phyloP scores from a whole-genome alignment of 2,113 vertebrate species.

The Melospiza georgiana region DNA sequence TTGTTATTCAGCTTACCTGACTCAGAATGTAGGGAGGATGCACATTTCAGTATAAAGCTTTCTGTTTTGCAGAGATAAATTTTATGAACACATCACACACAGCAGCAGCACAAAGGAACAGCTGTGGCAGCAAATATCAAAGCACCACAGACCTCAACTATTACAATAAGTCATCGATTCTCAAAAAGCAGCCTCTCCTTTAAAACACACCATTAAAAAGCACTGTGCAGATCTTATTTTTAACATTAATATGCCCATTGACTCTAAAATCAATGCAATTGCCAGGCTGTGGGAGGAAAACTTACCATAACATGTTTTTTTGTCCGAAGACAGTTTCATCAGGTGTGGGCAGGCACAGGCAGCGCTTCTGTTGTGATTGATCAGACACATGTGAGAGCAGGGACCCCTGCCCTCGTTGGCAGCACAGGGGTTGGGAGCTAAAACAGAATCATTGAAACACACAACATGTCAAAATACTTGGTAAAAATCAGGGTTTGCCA shows the following conservation, averaged over 20 bases:
- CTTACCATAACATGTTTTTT: conserved; percentile 92
- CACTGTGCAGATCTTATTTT: neutral
- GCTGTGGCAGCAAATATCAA: conserved; percentile 17
- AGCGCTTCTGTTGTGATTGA: conserved; percentile 89
- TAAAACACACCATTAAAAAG: neutral
- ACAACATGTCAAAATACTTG: neutral
- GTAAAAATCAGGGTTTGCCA: neutral
- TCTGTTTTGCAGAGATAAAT: conserved; percentile 63
- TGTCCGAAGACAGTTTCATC: conserved; percentile 92
- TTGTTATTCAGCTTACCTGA: conserved; percentile 19
- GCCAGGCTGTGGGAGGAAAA: neutral
- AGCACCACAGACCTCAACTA: neutral
- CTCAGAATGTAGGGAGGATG: conserved; percentile 23
- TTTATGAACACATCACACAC: neutral
- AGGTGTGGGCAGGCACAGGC: conserved; percentile 95
- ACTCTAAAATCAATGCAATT: neutral
- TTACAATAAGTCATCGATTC: neutral
- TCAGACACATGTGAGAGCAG: conserved; percentile 97
- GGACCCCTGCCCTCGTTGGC: conserved; percentile 88
- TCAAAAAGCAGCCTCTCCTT: neutral
- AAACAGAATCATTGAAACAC: neutral
- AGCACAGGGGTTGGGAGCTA: conserved; percentile 93
- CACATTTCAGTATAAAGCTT: conserved; percentile 2
- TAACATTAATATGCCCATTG: neutral
- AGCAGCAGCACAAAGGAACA: neutral